These are phyloP conservation scores for Brienomyrus longianalis DNA, from an alignment of 2,113 vertebrate species.

Conservation along the genomic window DNA sequence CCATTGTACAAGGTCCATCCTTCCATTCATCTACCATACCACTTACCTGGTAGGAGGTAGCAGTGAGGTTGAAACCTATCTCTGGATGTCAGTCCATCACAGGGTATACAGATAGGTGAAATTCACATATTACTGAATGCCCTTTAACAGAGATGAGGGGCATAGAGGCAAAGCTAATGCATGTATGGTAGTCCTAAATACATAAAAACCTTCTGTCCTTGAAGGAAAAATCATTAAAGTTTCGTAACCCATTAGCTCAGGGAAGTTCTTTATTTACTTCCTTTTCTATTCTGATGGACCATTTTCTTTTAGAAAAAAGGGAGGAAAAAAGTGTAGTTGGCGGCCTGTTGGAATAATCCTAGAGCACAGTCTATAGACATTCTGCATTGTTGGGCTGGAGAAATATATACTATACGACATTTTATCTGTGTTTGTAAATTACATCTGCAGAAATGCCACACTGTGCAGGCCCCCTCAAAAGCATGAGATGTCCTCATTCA, in stretches of 20 bases:
- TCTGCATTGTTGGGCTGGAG: not conserved
- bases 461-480: not conserved
- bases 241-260: not conserved
- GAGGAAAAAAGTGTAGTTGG: not conserved
- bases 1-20: not conserved
- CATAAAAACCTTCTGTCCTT: not conserved
- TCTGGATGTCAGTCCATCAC: constrained; percentile 53
- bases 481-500: not conserved
- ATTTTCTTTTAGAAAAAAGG: not conserved
- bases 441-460: not conserved
- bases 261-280: not conserved
- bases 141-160: not conserved
- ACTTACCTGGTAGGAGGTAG: not conserved
- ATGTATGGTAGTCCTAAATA: not conserved
- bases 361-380: not conserved
- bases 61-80: not conserved
- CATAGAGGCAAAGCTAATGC: not conserved
- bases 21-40: not conserved
- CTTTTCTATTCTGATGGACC: not conserved
- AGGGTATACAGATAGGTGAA: constrained; percentile 38
- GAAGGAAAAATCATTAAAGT: not conserved
- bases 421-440: not conserved
- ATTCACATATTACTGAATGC: not conserved
- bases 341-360: not conserved
- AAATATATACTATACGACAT: not conserved